Evolutionary conservation across 2,888 invertebrate genomes (phyloP).

Genomic region (Tholera decimalis): DNA sequence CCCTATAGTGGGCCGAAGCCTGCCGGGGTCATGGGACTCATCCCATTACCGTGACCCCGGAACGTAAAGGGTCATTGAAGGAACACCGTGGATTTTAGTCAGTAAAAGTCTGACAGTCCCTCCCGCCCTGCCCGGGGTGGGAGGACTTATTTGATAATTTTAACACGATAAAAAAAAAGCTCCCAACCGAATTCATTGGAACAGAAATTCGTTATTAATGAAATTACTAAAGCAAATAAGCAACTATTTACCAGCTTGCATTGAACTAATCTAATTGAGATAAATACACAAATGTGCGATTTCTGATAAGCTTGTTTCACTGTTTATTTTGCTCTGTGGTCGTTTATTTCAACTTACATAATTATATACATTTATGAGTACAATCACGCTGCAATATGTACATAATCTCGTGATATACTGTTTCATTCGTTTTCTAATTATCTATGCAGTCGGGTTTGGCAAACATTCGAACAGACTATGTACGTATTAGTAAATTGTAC

Average conservation of each 20-base stretch:
- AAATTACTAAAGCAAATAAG: neutral
- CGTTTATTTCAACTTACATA: neutral
- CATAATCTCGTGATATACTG: neutral
- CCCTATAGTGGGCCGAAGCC: too few relatives aligned
- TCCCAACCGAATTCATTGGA: neutral
- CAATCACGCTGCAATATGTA: neutral
- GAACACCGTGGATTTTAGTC: too few relatives aligned
- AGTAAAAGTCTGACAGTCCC: too few relatives aligned
- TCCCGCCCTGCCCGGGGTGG: too few relatives aligned
- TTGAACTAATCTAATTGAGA: constrained; percentile 17
- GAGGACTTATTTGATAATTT: too few relatives aligned
- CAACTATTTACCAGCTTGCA: constrained; percentile 6
- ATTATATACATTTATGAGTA: neutral
- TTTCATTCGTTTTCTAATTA: neutral
- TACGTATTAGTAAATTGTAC: too few relatives aligned
- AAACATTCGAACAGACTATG: neutral
- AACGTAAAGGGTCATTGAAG: too few relatives aligned
- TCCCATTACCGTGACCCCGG: too few relatives aligned
- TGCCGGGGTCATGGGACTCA: too few relatives aligned
- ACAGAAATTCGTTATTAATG: neutral
- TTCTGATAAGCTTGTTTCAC: constrained; percentile 1
- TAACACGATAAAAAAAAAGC: too few relatives aligned
- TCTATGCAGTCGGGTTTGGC: neutral
- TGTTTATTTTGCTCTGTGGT: constrained; percentile 32
- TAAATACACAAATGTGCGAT: constrained; percentile 29